phyloP scores from a whole-genome alignment of 2,113 vertebrate species.

The Salvator merianae region DNA sequence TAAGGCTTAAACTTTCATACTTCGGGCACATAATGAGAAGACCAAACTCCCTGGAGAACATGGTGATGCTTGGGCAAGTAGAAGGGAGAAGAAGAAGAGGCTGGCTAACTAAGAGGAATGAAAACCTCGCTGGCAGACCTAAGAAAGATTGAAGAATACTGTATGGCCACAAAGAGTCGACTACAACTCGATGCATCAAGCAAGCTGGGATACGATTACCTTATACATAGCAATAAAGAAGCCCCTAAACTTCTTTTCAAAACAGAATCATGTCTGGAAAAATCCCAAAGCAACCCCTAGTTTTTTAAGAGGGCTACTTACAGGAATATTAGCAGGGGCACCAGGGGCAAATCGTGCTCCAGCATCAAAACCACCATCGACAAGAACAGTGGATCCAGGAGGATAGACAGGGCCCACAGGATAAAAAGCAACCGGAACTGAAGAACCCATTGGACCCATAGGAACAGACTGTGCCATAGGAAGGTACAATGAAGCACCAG shows the following conservation, averaged over 20 bases:
- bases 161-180: too few relatives aligned
- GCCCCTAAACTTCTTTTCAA: not conserved
- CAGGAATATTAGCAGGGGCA: slow-evolving; percentile 83
- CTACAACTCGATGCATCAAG: too few relatives aligned
- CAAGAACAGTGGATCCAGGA: slow-evolving; percentile 86
- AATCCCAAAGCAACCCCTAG: fast-evolving
- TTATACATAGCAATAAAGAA: not conserved
- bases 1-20: too few relatives aligned
- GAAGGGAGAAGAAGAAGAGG: too few relatives aligned
- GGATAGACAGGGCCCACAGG: slow-evolving; percentile 89
- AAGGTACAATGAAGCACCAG: slow-evolving; percentile 89
- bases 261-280: fast-evolving
- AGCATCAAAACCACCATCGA: slow-evolving; percentile 88
- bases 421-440: slow-evolving; percentile 93
- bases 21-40: too few relatives aligned
- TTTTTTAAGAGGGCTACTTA: slow-evolving; percentile 74
- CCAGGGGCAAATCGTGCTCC: slow-evolving; percentile 89
- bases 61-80: too few relatives aligned
- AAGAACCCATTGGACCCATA: slow-evolving; percentile 83
- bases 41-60: too few relatives aligned
- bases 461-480: slow-evolving; percentile 86
- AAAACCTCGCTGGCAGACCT: too few relatives aligned
- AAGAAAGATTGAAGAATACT: too few relatives aligned
- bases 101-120: too few relatives aligned
- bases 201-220: too few relatives aligned